Conservation (phyloP, 2,888 invertebrate genomes). For the Apamea anceps region DNA sequence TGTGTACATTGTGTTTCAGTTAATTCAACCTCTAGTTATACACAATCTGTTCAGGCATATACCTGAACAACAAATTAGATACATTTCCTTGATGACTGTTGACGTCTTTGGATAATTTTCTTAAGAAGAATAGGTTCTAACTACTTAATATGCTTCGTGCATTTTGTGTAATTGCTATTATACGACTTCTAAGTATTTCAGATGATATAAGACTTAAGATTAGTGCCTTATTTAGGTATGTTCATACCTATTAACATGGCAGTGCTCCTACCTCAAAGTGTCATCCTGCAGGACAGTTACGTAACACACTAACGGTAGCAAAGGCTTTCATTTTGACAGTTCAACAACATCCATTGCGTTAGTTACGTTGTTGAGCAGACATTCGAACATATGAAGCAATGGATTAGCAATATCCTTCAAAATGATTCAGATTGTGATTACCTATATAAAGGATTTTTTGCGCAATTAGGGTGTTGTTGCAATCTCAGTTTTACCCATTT, state of each 20-base stretch:
- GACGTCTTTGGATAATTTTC: slow-evolving; percentile 21
- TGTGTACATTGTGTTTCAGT: slow-evolving; percentile 46
- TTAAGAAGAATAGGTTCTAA: slow-evolving; percentile 9
- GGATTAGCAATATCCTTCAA: not conserved
- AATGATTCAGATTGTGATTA: not conserved
- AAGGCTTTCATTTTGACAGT: not conserved
- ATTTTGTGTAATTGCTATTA: not conserved
- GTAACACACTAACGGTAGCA: not conserved
- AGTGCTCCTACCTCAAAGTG: not conserved
- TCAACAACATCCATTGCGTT: not conserved
- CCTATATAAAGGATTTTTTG: not conserved
- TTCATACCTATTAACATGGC: not conserved
- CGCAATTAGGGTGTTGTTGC: not conserved
- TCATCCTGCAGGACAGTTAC: not conserved
- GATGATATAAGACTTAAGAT: not conserved
- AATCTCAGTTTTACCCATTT: slow-evolving; percentile 52
- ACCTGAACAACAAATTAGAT: slow-evolving; percentile 15
- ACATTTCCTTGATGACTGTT: slow-evolving; percentile 28
- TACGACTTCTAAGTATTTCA: not conserved
- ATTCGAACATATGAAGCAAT: not conserved
- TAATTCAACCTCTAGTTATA: slow-evolving; percentile 25
- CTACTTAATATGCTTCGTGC: slow-evolving; percentile 2
- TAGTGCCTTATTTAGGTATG: not conserved
- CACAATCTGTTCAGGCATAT: slow-evolving; percentile 2
- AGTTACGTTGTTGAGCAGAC: not conserved